Evolutionary conservation across 2,888 invertebrate genomes (phyloP), one percentile per base, ranked within the genome.

Genomic region (Andrena dorsata): DNA sequence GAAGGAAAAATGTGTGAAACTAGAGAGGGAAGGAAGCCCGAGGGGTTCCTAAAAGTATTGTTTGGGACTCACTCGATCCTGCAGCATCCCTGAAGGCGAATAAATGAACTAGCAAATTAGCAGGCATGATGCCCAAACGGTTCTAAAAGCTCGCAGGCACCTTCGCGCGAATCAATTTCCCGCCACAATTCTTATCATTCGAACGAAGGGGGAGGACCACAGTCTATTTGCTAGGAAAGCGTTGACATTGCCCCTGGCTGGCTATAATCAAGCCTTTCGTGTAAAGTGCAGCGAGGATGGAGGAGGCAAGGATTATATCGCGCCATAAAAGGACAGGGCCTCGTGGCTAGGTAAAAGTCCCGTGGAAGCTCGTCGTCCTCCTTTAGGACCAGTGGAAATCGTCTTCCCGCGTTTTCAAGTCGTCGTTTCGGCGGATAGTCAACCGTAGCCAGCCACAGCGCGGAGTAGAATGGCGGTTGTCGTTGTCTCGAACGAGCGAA

Each of bases 391-490:
- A 23, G 60, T 72, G 58, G 56, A 64, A 78, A 73, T 76, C 73
- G 49, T 10, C 35, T 68, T 20, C 60, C 13, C 20, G 20, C 41
- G 41, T 61, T 66, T 69, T 64, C 20, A 28, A 51, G 30, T 58
- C 58, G 72, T 78, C 78, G 49, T 77, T 77, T 56, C 51, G 47
- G 63, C 73, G 49, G 82, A 76, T 75, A 66, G 70, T 66, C 58
- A 56, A 8, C 53, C 53, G 53, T 72, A 64, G 68, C 35, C 51
- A 47, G 28, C 61, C 60, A 20, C 23, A 26, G 10, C 35, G 63
- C 47, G 20, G 26, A 28, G 30, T 60, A 56, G 75, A 78, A 82
- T 75, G 80, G 58, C 69, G 63, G 41, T 69, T 64, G 66, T 70
- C 49, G 16, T 73, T 64, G 51, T 75, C 68, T 76, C 47, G 35